Evolutionary conservation across 2,888 invertebrate species (phyloP).

Genomic region (Parascotia fuliginaria): DNA sequence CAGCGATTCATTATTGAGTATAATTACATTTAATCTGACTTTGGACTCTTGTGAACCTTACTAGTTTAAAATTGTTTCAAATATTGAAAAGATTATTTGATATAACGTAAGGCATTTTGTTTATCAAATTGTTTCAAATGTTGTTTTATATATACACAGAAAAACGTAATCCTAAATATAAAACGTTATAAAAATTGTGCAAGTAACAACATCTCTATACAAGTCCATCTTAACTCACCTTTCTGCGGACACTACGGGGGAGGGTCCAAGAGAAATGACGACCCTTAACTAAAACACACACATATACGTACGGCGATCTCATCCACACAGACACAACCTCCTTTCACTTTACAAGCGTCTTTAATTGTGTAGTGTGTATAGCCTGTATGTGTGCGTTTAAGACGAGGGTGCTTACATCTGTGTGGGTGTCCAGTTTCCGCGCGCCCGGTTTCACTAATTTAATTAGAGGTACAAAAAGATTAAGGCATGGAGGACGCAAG

Average conservation of each 20-base stretch:
- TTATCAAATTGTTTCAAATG: too few relatives aligned
- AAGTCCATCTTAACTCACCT: slow-evolving; percentile 81
- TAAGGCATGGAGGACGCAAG: slow-evolving; percentile 78
- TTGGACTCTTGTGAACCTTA: too few relatives aligned
- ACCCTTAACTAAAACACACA: slow-evolving; percentile 86
- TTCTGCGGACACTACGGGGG: slow-evolving; percentile 86
- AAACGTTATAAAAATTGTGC: slow-evolving; percentile 1
- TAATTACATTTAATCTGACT: too few relatives aligned
- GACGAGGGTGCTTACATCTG: slow-evolving; percentile 41
- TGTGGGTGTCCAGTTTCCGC: slow-evolving; percentile 84
- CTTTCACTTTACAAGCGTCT: slow-evolving; percentile 50
- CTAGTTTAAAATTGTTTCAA: too few relatives aligned
- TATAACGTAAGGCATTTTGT: too few relatives aligned
- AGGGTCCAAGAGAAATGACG: slow-evolving; percentile 86
- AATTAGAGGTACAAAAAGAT: slow-evolving; percentile 86
- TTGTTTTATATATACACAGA: too few relatives aligned
- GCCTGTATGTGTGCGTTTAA: slow-evolving; percentile 48
- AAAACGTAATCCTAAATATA: neutral
- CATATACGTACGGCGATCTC: slow-evolving; percentile 70
- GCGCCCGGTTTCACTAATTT: slow-evolving; percentile 85
- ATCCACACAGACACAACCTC: slow-evolving; percentile 58
- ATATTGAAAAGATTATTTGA: too few relatives aligned
- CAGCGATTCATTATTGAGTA: too few relatives aligned
- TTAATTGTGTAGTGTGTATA: slow-evolving; percentile 48
- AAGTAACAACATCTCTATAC: slow-evolving; percentile 58